These are phyloP conservation scores for Microdon myrmicae DNA, from an alignment of 2,888 invertebrate genomes.

Conservation along the genomic window DNA sequence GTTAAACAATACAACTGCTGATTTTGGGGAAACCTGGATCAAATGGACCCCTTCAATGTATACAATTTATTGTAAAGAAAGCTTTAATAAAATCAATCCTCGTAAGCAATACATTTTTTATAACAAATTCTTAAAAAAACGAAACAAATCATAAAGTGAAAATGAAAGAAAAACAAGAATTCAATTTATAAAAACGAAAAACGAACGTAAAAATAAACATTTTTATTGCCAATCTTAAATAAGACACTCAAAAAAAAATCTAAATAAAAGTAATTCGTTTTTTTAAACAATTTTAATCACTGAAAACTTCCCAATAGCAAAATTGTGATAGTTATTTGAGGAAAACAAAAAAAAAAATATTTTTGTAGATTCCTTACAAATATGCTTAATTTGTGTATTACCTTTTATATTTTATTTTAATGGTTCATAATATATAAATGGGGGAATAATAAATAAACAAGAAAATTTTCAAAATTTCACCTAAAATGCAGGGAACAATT, in stretches of 20 bases:
- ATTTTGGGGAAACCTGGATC: too few species aligned
- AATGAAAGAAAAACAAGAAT: background rate
- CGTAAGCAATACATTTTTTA: slow-evolving; percentile 21
- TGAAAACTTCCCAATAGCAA: slow-evolving; percentile 37
- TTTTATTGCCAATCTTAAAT: too few species aligned
- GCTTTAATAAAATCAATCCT: slow-evolving; percentile 18
- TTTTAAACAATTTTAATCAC: slow-evolving; percentile 7
- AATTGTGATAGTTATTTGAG: slow-evolving; percentile 43
- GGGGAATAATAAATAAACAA: slow-evolving; percentile 11
- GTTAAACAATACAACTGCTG: too few species aligned
- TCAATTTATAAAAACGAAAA: too few species aligned
- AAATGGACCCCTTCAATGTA: too few species aligned
- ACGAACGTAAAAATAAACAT: too few species aligned
- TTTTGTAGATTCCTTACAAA: slow-evolving; percentile 22
- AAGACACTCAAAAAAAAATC: slow-evolving; percentile 9
- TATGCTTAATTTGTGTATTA: slow-evolving; percentile 31
- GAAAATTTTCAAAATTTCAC: slow-evolving; percentile 52
- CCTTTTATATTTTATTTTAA: slow-evolving; percentile 26
- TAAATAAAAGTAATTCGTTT: background rate
- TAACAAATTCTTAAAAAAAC: slow-evolving; percentile 4
- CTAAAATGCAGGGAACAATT: slow-evolving; percentile 54
- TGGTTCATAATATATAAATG: slow-evolving; percentile 24
- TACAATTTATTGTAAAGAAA: slow-evolving; percentile 7
- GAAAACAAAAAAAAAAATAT: slow-evolving; percentile 16
- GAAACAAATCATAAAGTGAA: slow-evolving; percentile 7